Base-by-base conservation (phyloP, 92 coral and sea anemone species). In the Zoanthus solanderi region DNA sequence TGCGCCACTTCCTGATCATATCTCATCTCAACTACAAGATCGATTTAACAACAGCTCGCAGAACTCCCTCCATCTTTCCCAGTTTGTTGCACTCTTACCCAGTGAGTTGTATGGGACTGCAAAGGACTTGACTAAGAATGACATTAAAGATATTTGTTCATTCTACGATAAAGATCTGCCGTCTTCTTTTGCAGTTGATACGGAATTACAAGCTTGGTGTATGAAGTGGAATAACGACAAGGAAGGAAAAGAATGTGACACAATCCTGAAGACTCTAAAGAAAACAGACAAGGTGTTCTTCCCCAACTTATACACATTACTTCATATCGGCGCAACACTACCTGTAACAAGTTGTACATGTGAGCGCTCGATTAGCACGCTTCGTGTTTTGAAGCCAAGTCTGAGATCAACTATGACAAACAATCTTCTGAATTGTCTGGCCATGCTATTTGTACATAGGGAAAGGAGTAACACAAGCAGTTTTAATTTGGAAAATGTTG, bases 1-100 rank as follows among this genome's bases (percentile, higher is more conserved):
- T 18, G 85, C 72, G 66, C 84, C 85, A 75, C 89, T 87, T 17
- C 89, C 77, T 72, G 84, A 87, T 11, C 89, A 87, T 72, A 85
- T 87, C 61, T 52, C 71, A 17, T 16, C 89, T 9, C 84, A 87
- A 77, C 89, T 87, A 23, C 63, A 87, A 34, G 89, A 87, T 31
- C 85, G 89, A n/a, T 87, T 87, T 56, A 81, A 72, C 17, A 87
- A 52, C 57, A 72, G 84, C 31, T 77, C 85, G 60, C 90, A 87
- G 75, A 87, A 72, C 44, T 71, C 77, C n/a, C 37, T 53, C 23
- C 90, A 87, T 66, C 90, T 78, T 1, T 48, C 48, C 65, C 90
- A 87, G 76, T 78, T 87, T 28, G 73, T 87, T 13, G 58, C 77
- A 17, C 31, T 87, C 84, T 78, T 87, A 11, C 78, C 90, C 48